Conservation (phyloP, 2,797 vertebrate genomes). For the Saxicola maurus region DNA sequence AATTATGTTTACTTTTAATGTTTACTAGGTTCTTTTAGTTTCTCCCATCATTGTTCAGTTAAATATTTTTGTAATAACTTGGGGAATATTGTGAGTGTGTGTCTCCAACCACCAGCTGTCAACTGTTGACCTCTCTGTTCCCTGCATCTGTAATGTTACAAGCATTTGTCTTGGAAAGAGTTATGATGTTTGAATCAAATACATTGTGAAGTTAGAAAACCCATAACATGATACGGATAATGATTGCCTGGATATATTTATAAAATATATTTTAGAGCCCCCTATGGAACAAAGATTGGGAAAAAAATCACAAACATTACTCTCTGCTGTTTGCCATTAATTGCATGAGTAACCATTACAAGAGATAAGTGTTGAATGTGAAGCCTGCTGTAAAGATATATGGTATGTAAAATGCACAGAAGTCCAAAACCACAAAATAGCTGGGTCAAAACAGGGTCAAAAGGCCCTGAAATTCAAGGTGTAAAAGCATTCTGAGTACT, state of each 20-base stretch:
- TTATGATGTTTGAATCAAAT: constrained; percentile 69
- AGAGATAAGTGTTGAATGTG: neutral
- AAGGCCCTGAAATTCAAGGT: neutral
- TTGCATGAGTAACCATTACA: constrained; percentile 28
- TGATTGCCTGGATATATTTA: constrained; percentile 47
- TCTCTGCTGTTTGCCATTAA: constrained; percentile 42
- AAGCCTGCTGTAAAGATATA: neutral
- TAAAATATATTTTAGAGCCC: constrained; percentile 44
- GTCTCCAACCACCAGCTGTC: constrained; percentile 64
- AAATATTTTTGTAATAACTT: constrained; percentile 66
- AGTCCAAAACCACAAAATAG: neutral
- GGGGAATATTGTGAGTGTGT: constrained; percentile 51
- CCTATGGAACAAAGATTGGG: neutral
- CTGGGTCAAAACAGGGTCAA: neutral
- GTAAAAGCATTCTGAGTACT: neutral
- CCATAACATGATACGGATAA: constrained; percentile 57
- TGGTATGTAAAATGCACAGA: constrained; percentile 9
- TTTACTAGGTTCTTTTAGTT: constrained; percentile 49
- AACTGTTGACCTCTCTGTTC: constrained; percentile 68
- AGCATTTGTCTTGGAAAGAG: constrained; percentile 70
- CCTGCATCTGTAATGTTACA: constrained; percentile 60
- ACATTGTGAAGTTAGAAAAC: constrained; percentile 65
- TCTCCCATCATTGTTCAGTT: constrained; percentile 54
- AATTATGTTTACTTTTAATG: constrained; percentile 68
- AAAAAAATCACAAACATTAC: neutral